Percentiles rank a stretch among this genome's conserved stretches.
These are phyloP conservation scores for Ceryle rudis DNA, from an alignment of 2,797 vertebrate genomes.

Conservation along the genomic window DNA sequence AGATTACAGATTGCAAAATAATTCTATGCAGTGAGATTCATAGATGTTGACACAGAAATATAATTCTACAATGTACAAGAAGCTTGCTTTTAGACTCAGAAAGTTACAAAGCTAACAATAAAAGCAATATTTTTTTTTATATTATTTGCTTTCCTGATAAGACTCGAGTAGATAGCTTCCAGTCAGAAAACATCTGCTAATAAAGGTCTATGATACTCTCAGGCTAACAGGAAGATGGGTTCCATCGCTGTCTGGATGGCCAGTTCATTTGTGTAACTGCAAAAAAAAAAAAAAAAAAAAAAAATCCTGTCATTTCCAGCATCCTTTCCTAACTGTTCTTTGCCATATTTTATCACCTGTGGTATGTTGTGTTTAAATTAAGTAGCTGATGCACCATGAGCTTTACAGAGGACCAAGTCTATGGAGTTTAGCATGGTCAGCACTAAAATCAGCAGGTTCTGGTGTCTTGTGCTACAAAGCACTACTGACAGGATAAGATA, in stretches of 20 bases:
- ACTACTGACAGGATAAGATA: background rate
- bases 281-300: background rate
- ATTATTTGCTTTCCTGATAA: background rate
- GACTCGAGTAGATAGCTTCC: background rate
- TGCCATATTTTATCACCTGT: background rate
- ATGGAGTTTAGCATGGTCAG: background rate
- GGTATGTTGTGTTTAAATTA: background rate
- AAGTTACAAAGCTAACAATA: background rate
- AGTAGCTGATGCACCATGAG: background rate
- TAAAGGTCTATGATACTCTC: background rate
- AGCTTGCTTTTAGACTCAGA: background rate
- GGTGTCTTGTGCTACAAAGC: background rate
- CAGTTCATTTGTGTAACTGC: background rate
- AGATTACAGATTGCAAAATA: background rate
- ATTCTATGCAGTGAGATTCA: background rate
- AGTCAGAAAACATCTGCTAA: background rate
- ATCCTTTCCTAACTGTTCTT: background rate
- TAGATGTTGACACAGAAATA: background rate
- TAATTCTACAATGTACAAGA: background rate
- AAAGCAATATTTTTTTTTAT: background rate
- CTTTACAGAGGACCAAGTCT: background rate
- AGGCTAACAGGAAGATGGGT: background rate
- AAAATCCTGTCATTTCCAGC: background rate
- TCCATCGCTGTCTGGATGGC: background rate
- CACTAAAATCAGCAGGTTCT: background rate